A percentile compares a stretch with the other conserved stretches of the same genome.
phyloP scores from a whole-genome alignment of 53 echinoderm and acorn worm species.

The Apostichopus leukothele region DNA sequence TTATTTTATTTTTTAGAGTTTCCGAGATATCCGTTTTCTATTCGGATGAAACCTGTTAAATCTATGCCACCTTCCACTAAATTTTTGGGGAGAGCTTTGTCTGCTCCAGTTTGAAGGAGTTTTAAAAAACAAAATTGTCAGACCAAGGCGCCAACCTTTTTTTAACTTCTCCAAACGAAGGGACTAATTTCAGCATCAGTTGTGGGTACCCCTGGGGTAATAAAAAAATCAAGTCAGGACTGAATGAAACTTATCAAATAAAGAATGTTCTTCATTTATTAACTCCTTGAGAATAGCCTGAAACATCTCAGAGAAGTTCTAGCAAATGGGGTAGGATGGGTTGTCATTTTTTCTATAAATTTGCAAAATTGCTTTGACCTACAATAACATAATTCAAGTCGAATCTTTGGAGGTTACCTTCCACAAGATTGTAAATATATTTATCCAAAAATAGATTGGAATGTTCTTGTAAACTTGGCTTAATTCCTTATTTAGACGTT shows the following conservation, averaged over 20 bases:
- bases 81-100: background rate
- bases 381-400: too few species aligned
- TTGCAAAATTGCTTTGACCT: too few species aligned
- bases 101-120: background rate
- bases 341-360: too few species aligned
- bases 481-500: too few species aligned
- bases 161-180: background rate
- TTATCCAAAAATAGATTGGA: too few species aligned
- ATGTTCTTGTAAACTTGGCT: too few species aligned
- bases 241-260: background rate
- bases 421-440: too few species aligned
- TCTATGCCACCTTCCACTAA: conserved; percentile 17
- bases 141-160: background rate
- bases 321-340: background rate
- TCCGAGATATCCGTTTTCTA: background rate
- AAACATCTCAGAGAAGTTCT: background rate
- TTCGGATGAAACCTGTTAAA: conserved; percentile 25
- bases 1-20: background rate
- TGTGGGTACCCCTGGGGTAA: conserved; percentile 10
- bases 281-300: background rate
- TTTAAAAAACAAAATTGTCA: background rate
- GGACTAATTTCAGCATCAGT: background rate
- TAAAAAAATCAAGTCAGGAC: background rate
- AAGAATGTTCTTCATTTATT: conserved; percentile 2
- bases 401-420: too few species aligned